Evolutionary conservation across 53 echinoderm and acorn worm species (phyloP), one percentile per base, ranked within the genome.

Genomic region (Antedon mediterranea): DNA sequence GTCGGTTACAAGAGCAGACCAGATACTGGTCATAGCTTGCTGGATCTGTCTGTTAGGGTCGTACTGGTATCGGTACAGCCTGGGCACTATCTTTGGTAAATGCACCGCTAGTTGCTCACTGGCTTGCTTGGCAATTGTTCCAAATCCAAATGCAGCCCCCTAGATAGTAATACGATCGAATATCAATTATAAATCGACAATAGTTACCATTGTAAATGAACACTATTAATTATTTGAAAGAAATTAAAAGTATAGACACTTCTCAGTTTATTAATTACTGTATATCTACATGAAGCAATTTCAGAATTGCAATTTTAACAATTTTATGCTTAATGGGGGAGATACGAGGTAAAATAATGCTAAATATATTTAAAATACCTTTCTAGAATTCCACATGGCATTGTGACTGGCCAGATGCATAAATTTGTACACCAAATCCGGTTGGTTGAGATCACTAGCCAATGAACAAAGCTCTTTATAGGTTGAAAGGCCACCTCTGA

Each of bases 391-490:
- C 94, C 94, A 94, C 87, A 94, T 87, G 8, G 91, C 89, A 73
- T 91, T 94, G 82, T 94, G 94, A 73, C 91, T 94, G 74, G 94
- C 94, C 11, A 90, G 82, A 71, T 93, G 90, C 94, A 94, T 94
- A 72, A 94, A 94, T 75, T 94, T 94, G 77, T 94, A 94, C 82
- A 94, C 85, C 78, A 94, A 89, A 78, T 94, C 94, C 31, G 94
- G 94, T 78, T 94, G 94, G 81, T 94, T 94, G 73, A 94, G 82
- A 75, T 94, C 94, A 77, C 91, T 91, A 70, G 94, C 94, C 76
- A 94, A 72, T 31, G 94, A 91, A 71, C 94, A 94, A 33, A 91
- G 77, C 85, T 94, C 94, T 44, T 84, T 85, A 84, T 94, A 94
- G 0, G 94, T 94, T n/a, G 91, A 80, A 34, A 89, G 70, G 33